phyloP scores from a whole-genome alignment of 2,888 invertebrate genomes.

The Leucoma salicis region DNA sequence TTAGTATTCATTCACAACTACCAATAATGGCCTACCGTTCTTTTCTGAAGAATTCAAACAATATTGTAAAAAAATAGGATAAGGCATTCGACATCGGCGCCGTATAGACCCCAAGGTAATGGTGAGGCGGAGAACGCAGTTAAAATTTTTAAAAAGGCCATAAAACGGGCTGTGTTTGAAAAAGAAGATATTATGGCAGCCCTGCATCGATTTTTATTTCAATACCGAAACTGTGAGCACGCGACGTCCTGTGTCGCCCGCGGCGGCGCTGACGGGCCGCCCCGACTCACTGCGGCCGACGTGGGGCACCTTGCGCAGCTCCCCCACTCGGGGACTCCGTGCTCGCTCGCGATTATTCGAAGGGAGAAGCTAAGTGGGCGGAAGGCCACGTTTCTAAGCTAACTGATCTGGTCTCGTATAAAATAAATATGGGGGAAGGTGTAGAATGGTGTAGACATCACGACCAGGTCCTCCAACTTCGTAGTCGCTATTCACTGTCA shows the following conservation, averaged over 20 bases:
- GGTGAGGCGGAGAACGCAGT: conserved; percentile 24
- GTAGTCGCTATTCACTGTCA: neutral
- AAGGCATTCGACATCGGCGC: conserved; percentile 11
- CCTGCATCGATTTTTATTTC: conserved; percentile 2
- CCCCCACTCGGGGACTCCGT: neutral
- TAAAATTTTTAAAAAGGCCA: conserved; percentile 13
- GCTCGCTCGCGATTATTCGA: neutral
- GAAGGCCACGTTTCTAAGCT: neutral
- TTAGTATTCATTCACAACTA: neutral
- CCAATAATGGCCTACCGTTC: conserved; percentile 11
- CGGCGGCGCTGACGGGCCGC: conserved; percentile 2
- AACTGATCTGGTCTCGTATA: neutral
- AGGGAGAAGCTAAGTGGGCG: neutral
- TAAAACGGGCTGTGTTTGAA: neutral
- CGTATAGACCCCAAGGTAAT: conserved; percentile 21
- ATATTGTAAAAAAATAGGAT: conserved; percentile 18
- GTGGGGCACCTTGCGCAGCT: neutral
- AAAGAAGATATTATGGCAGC: neutral
- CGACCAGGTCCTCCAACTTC: neutral
- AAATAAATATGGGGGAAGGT: neutral
- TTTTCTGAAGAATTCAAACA: conserved; percentile 15
- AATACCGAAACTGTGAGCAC: conserved; percentile 11
- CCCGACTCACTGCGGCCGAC: neutral
- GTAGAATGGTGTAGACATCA: neutral
- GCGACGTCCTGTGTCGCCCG: conserved; percentile 9